Evolutionary conservation across 2,113 vertebrate genomes (phyloP), one percentile per base, ranked within the genome.

Genomic region (Paraplagusia blochii): DNA sequence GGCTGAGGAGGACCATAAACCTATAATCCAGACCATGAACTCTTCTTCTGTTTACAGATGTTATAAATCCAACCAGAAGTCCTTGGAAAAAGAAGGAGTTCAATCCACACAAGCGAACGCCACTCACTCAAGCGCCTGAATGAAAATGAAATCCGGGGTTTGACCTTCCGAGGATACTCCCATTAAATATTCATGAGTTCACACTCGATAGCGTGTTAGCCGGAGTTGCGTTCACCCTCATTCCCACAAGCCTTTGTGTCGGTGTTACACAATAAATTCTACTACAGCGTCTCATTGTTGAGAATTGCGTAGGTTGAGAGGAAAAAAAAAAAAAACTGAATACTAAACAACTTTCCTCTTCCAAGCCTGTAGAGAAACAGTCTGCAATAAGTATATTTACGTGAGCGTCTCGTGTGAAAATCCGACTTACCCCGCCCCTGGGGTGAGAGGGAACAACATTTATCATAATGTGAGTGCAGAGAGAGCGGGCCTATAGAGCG

Each of bases 111-210:
- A 54, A 61, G 54, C 44, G 66, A 46, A 15, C 22, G 15, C 46
- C 4, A 7, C 53, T 67, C 51, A 34, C 49, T 71, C 42, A 49
- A n/a, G 14, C 55, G 10, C 39, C 47, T 64, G 69, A 64, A 49
- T 58, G 53, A 55, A 48, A 54, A 75, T 49, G 48, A 50, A 58
- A 65, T 74, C 52, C 77, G 43, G 55, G 63, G n/a, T 72, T 79
- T 84, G 77, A 85, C 82, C 87, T 84, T 82, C 72, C 50, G 52
- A 54, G 44, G 66, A 63, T 58, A 62, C 44, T 16, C 18, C 33
- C 44, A 44, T 78, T 49, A 77, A 83, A 80, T 76, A 84, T 84
- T 68, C 17, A 86, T 72, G 70, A 71, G 46, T 73, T 80, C 54
- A 73, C 46, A 60, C 61, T 79, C 78, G 51, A 66, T 57, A 3